Conservation (phyloP, 2,113 vertebrate species). For the Pteronura brasiliensis region DNA sequence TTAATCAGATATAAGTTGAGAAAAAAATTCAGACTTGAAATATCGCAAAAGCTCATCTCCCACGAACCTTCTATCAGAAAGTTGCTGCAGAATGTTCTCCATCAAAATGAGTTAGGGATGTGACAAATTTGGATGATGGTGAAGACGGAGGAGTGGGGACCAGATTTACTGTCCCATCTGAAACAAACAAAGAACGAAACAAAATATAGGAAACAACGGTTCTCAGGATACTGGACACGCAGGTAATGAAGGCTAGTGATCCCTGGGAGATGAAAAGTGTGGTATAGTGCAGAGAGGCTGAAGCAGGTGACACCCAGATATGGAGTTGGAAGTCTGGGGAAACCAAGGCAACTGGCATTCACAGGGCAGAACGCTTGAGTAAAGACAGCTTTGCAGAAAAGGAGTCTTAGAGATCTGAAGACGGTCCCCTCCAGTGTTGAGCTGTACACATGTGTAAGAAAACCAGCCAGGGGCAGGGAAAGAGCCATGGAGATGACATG, state of each 20-base stretch:
- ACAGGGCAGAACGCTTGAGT: background rate
- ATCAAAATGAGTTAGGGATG: background rate
- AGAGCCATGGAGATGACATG: background rate
- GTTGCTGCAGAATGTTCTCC: background rate
- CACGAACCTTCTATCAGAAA: background rate
- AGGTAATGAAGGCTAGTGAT: background rate
- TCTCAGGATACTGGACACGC: background rate
- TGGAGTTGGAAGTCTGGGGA: background rate
- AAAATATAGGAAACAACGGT: background rate
- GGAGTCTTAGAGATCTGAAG: background rate
- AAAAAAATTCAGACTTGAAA: background rate
- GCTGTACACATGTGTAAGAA: fast-evolving
- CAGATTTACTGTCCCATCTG: background rate
- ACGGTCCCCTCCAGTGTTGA: background rate
- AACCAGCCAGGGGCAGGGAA: background rate
- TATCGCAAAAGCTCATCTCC: background rate
- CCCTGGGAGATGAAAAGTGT: background rate
- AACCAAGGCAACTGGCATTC: background rate
- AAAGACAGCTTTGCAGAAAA: background rate
- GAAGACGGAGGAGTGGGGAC: background rate
- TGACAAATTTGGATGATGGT: background rate
- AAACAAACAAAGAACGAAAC: background rate
- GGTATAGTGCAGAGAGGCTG: too few relatives aligned
- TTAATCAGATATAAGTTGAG: background rate
- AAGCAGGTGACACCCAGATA: background rate